A percentile compares a stretch with the other conserved stretches of the same genome.
These are phyloP conservation scores for Schizothorax lantsangensis DNA, from an alignment of 2,797 vertebrate species.

Conservation along the genomic window DNA sequence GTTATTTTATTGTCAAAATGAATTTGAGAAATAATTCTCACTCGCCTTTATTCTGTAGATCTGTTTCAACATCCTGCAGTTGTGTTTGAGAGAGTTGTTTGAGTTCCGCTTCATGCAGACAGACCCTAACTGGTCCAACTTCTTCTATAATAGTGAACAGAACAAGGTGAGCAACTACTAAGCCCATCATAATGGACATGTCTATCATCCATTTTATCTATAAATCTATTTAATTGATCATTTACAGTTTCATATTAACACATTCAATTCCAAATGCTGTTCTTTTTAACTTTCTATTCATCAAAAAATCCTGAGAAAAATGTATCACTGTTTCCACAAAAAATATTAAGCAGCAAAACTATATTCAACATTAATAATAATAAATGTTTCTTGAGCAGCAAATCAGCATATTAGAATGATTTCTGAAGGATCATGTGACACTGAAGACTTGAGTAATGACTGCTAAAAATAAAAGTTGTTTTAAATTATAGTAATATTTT, in stretches of 20 bases:
- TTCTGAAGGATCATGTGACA: no score
- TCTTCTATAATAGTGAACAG: conserved; percentile 85
- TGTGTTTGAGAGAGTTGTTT: conserved; percentile 89
- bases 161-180: conserved; percentile 77
- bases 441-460: no score
- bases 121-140: conserved; percentile 94
- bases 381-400: no score
- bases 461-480: no score
- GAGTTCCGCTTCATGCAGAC: conserved; percentile 96
- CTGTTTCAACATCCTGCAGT: conserved; percentile 83
- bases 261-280: neutral
- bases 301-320: neutral
- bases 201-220: neutral
- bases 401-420: no score
- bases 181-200: neutral
- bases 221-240: neutral
- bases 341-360: no score
- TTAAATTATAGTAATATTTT: no score
- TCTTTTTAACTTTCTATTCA: neutral
- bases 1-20: neutral
- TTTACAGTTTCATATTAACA: neutral
- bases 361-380: no score
- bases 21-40: neutral
- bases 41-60: conserved; percentile 73
- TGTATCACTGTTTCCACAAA: neutral